Conservation (phyloP, 2,888 invertebrate species). For the Calliopum simillimum region DNA sequence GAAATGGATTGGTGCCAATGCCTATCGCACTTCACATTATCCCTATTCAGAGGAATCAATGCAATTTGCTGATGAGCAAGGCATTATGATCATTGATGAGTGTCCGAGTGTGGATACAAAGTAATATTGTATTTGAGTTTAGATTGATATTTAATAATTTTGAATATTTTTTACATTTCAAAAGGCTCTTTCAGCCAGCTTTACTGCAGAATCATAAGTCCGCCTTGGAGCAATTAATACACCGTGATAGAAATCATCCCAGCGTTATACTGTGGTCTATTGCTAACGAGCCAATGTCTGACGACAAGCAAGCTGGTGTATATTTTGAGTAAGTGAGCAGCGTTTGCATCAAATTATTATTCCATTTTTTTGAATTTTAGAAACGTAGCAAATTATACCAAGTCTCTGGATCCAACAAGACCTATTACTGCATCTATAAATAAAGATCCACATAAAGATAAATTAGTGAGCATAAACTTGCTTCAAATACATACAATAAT, state of each 20-base stretch:
- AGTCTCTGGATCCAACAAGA: slow-evolving; percentile 80
- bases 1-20: slow-evolving; percentile 95
- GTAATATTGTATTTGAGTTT: slow-evolving; percentile 64
- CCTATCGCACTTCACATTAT: slow-evolving; percentile 96
- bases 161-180: slow-evolving; percentile 30
- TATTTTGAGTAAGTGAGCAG: slow-evolving; percentile 79
- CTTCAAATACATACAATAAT: background rate
- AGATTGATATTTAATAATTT: background rate
- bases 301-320: slow-evolving; percentile 73
- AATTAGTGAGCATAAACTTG: slow-evolving; percentile 70
- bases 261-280: slow-evolving; percentile 97
- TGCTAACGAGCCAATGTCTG: slow-evolving; percentile 90
- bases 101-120: slow-evolving; percentile 93
- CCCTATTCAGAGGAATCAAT: slow-evolving; percentile 98
- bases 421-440: slow-evolving; percentile 88
- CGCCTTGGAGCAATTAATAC: slow-evolving; percentile 86
- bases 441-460: slow-evolving; percentile 71
- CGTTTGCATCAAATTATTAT: background rate
- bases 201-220: slow-evolving; percentile 84
- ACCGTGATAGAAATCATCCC: slow-evolving; percentile 93
- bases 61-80: slow-evolving; percentile 91
- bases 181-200: slow-evolving; percentile 75
- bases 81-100: slow-evolving; percentile 95
- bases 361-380: slow-evolving; percentile 64
- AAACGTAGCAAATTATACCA: slow-evolving; percentile 80